Evolutionary conservation across 2,888 invertebrate species (phyloP).

Genomic region (Quadroppia sp.): DNA sequence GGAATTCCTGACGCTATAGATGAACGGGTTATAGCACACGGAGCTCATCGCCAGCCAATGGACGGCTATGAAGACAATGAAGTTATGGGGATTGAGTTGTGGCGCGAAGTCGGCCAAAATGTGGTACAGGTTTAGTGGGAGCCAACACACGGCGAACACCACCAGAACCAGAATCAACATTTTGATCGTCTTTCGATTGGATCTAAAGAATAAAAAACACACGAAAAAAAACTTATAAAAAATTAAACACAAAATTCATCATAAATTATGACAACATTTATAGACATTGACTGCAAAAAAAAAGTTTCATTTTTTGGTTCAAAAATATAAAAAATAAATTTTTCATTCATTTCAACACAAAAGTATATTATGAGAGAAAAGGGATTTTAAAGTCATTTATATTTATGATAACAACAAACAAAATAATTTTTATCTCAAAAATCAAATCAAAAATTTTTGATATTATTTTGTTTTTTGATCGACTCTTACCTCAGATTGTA

Average conservation of each 20-base stretch:
- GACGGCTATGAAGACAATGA: slow-evolving; percentile 53
- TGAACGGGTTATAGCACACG: slow-evolving; percentile 56
- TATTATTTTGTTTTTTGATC: not conserved
- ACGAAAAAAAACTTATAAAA: not conserved
- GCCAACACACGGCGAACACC: slow-evolving; percentile 55
- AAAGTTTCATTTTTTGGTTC: too few species aligned
- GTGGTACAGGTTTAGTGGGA: slow-evolving; percentile 57
- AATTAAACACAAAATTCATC: not conserved
- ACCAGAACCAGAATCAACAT: slow-evolving; percentile 55
- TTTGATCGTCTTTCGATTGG: slow-evolving; percentile 55
- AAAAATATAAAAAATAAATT: too few species aligned
- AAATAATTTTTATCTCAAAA: not conserved
- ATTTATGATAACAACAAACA: too few species aligned
- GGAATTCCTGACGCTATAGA: slow-evolving; percentile 51
- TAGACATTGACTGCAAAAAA: too few species aligned
- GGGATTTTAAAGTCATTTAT: too few species aligned
- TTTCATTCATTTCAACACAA: too few species aligned
- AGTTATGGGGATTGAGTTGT: slow-evolving; percentile 51
- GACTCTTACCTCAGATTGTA: slow-evolving; percentile 50
- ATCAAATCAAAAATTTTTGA: not conserved
- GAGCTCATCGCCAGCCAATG: slow-evolving; percentile 57
- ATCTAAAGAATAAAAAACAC: slow-evolving; percentile 42
- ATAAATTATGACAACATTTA: too few species aligned
- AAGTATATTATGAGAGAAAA: too few species aligned
- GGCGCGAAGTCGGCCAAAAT: slow-evolving; percentile 51